Percentiles rank a stretch among this genome's conserved stretches.
These are phyloP conservation scores for Aurelia aurita complex sp. Pacific DNA, from an alignment of 30 jellyfish, hydroid and myxozoan genomes.

Conservation along the genomic window DNA sequence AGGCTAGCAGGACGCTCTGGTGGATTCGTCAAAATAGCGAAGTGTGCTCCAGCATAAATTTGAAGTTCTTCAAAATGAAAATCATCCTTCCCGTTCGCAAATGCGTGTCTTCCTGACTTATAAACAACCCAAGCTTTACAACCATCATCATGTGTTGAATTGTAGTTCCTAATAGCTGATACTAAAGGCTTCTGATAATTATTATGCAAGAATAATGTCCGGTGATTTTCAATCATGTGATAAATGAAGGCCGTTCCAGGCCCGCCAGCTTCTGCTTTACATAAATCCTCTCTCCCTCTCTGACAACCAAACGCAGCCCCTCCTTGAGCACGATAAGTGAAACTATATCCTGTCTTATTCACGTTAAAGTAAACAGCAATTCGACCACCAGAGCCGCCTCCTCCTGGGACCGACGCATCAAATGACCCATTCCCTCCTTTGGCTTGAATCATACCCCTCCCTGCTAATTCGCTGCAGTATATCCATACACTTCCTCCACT, in stretches of 20 bases:
- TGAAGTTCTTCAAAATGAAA: conserved; percentile 71
- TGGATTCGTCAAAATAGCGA: conserved; percentile 51
- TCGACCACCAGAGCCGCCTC: conserved; percentile 76
- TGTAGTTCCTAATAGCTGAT: conserved; percentile 55
- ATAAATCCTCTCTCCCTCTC: conserved; percentile 58
- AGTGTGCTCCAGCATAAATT: conserved; percentile 72
- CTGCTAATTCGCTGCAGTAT: conserved; percentile 50
- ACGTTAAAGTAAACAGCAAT: conserved; percentile 69
- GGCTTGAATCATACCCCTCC: conserved; percentile 63
- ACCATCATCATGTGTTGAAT: conserved; percentile 60
- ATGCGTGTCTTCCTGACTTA: conserved; percentile 61
- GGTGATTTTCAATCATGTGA: conserved; percentile 44
- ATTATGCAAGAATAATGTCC: conserved; percentile 69
- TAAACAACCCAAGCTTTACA: conserved; percentile 70
- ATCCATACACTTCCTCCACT: conserved; percentile 79
- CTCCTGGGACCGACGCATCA: conserved; percentile 48
- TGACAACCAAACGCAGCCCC: conserved; percentile 69
- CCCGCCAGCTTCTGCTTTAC: conserved; percentile 74
- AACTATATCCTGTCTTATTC: conserved; percentile 61
- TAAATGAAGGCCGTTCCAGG: conserved; percentile 66
- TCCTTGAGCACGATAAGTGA: conserved; percentile 69
- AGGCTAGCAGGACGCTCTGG: conserved; percentile 48
- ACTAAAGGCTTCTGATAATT: conserved; percentile 62
- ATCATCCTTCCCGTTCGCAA: conserved; percentile 60
- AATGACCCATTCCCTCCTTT: conserved; percentile 66